Conservation (phyloP, 2,797 vertebrate genomes). For the Chloroceryle inda region DNA sequence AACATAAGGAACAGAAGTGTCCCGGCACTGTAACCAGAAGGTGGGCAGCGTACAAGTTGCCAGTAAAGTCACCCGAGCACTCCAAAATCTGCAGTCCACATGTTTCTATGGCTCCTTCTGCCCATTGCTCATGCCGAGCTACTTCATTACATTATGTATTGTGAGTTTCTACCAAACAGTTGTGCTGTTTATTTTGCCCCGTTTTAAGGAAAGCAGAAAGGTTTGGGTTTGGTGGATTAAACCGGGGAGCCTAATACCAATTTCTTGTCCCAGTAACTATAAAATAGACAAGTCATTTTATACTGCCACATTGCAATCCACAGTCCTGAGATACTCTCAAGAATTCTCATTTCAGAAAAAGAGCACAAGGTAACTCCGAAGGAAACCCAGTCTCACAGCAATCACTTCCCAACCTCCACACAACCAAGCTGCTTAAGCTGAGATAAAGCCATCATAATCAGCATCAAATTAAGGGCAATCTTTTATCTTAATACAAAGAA, state of each 20-base stretch:
- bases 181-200: neutral
- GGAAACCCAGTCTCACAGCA: slow-evolving; percentile 48
- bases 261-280: neutral
- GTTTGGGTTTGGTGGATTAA: neutral
- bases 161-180: neutral
- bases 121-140: neutral
- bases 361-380: slow-evolving; percentile 44
- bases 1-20: neutral
- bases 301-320: neutral
- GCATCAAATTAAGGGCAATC: slow-evolving; percentile 77
- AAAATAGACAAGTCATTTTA: neutral
- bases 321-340: neutral
- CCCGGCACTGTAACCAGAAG: neutral
- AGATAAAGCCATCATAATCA: slow-evolving; percentile 69
- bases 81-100: neutral
- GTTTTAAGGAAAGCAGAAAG: neutral
- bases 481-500: slow-evolving; percentile 76
- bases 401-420: slow-evolving; percentile 70
- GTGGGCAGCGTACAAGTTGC: neutral
- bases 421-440: slow-evolving; percentile 61
- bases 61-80: neutral
- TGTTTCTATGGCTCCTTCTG: neutral
- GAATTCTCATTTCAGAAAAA: slow-evolving; percentile 33
- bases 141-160: neutral
- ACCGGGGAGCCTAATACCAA: neutral